Evolutionary conservation across 2,797 vertebrate genomes (phyloP).

Genomic region (Varecia variegata): DNA sequence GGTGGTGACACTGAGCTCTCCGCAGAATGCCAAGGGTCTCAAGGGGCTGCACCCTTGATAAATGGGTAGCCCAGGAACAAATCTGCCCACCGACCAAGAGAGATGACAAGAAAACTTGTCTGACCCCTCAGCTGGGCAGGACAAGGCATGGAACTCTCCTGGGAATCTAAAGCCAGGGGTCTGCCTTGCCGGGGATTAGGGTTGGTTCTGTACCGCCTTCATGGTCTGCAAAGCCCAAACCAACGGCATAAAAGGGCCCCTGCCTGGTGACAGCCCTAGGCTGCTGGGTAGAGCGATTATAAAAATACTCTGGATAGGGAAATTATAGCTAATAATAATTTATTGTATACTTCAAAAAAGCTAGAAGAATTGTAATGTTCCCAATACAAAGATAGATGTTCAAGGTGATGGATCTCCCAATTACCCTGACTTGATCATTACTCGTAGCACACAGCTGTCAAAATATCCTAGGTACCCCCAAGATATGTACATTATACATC

Average conservation of each 20-base stretch:
- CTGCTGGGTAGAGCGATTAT: not conserved
- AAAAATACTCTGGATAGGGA: not conserved
- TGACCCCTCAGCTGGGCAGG: not conserved
- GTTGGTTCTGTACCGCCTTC: no score
- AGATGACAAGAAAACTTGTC: not conserved
- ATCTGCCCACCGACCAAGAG: not conserved
- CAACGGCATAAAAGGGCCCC: accelerated
- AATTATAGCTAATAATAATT: not conserved
- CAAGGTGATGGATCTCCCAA: not conserved
- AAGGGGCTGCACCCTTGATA: not conserved
- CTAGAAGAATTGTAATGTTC: not conserved
- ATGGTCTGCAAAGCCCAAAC: not conserved
- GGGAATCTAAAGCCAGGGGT: accelerated
- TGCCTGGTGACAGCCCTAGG: not conserved
- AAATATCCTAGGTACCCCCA: not conserved
- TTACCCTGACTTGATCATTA: not conserved
- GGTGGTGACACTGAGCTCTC: not conserved
- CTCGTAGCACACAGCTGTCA: no score
- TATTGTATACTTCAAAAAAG: not conserved
- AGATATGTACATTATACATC: not conserved
- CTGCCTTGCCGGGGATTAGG: not conserved
- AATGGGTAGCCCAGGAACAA: not conserved
- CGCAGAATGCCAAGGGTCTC: not conserved
- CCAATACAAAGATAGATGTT: not conserved
- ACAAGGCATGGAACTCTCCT: accelerated